phyloP scores from a whole-genome alignment of 2,797 vertebrate genomes.

The Phoeniculus purpureus region DNA sequence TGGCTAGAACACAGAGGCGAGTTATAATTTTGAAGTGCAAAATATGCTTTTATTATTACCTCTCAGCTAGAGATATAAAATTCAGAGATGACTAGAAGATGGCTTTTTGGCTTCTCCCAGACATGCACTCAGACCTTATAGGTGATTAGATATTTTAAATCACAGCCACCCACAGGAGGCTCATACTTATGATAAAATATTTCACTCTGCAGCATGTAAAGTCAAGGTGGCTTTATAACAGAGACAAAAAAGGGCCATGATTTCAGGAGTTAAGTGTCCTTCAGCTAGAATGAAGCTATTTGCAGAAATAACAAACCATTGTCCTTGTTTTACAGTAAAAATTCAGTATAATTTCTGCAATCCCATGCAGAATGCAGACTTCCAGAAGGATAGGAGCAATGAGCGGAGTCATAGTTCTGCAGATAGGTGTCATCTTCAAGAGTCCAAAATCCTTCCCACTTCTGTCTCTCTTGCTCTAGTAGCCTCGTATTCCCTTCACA shows the following conservation, averaged over 20 bases:
- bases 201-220: neutral
- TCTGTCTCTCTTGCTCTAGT: neutral
- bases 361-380: neutral
- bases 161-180: slow-evolving; percentile 34
- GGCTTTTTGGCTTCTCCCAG: slow-evolving; percentile 36
- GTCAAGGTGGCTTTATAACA: slow-evolving; percentile 27
- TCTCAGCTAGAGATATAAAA: slow-evolving; percentile 67
- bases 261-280: slow-evolving; percentile 39
- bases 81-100: slow-evolving; percentile 46
- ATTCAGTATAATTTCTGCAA: neutral
- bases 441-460: neutral
- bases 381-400: neutral
- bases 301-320: neutral
- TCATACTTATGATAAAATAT: slow-evolving; percentile 33
- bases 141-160: slow-evolving; percentile 63
- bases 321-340: neutral
- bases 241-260: slow-evolving; percentile 22
- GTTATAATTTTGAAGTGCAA: slow-evolving; percentile 69
- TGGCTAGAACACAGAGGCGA: slow-evolving; percentile 24
- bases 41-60: slow-evolving; percentile 76
- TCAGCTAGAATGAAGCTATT: slow-evolving; percentile 40
- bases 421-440: neutral
- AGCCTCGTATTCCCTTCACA: neutral
- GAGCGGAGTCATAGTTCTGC: neutral
- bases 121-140: neutral